Conservation (phyloP, 2,888 invertebrate genomes). For the Tuberolachnus salignus region DNA sequence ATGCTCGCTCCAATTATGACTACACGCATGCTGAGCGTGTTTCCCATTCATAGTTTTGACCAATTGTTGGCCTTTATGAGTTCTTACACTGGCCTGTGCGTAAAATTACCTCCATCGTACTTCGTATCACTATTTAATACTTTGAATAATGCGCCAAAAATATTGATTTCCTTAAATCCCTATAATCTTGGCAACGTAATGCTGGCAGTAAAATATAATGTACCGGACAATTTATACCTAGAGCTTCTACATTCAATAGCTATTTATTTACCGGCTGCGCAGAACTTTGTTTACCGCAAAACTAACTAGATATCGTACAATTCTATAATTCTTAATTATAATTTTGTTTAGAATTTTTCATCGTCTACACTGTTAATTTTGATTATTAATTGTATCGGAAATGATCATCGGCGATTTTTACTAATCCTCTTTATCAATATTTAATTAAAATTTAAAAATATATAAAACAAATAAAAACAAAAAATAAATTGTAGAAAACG, state of each 20-base stretch:
- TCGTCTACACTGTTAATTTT: too few species aligned
- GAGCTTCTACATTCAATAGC: not conserved
- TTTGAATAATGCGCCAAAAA: not conserved
- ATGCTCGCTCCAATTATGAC: not conserved
- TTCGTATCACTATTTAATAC: not conserved
- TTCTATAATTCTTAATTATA: too few species aligned
- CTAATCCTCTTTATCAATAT: too few species aligned
- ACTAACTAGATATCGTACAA: too few species aligned
- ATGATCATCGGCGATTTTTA: too few species aligned
- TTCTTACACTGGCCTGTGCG: not conserved
- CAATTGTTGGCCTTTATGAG: not conserved
- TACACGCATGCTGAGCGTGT: not conserved
- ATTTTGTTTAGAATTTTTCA: too few species aligned
- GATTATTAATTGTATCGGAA: too few species aligned
- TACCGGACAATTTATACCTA: rapidly evolving
- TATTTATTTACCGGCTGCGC: not conserved
- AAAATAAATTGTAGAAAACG: too few species aligned
- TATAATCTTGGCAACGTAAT: not conserved
- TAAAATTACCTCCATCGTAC: not conserved
- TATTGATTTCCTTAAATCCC: not conserved
- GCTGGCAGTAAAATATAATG: rapidly evolving
- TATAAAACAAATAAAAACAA: too few species aligned
- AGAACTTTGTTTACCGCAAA: too few species aligned
- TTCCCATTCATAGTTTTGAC: not conserved
- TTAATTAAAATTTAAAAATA: too few species aligned